These are phyloP conservation scores for Brachionus rotundiformis DNA, from an alignment of 1,140 invertebrate species.

Conservation along the genomic window DNA sequence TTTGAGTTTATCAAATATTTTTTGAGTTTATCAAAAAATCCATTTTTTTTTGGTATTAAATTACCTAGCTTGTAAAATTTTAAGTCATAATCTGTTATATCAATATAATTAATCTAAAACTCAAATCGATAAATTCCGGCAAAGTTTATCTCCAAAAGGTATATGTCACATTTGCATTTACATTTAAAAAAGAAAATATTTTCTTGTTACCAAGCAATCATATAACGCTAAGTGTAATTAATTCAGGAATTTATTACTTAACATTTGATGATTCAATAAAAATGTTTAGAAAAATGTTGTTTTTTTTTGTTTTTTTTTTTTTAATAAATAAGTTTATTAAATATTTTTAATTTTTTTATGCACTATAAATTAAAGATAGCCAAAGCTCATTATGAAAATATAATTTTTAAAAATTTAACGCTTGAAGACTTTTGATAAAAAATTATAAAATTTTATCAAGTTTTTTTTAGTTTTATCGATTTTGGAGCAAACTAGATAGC, in stretches of 20 bases:
- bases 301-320: too few species aligned
- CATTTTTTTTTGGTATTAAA: slow-evolving; percentile 2
- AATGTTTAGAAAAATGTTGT: too few species aligned
- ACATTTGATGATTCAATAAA: not conserved
- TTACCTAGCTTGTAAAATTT: not conserved
- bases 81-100: not conserved
- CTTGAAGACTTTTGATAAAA: slow-evolving; percentile 9
- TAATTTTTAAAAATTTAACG: not conserved
- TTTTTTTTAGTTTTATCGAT: not conserved
- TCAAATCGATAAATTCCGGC: not conserved
- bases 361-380: not conserved
- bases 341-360: not conserved
- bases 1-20: not conserved
- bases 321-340: too few species aligned
- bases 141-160: not conserved
- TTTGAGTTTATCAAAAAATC: not conserved
- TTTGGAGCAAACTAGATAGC: not conserved
- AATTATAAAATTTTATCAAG: not conserved
- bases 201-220: slow-evolving; percentile 13
- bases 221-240: not conserved
- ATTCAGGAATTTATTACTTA: slow-evolving; percentile 10
- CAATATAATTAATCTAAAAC: not conserved
- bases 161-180: not conserved
- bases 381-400: slow-evolving; percentile 2
- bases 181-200: not conserved